A percentile compares a stretch with the other conserved stretches of the same genome.
Conservation (phyloP, 1,140 invertebrate species). For the Cyrtorhinus lividipennis region DNA sequence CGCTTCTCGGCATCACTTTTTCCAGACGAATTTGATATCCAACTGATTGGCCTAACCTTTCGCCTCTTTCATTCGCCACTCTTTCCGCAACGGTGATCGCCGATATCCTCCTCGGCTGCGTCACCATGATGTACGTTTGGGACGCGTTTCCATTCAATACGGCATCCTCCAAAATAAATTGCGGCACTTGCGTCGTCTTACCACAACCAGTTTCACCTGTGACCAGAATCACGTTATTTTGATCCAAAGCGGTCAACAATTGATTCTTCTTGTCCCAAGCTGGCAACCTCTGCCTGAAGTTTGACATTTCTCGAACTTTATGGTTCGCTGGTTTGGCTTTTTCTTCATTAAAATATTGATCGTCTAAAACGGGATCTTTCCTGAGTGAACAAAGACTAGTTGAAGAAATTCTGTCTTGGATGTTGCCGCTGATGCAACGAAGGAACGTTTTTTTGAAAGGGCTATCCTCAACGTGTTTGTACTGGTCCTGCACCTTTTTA, state of each 20-base stretch:
- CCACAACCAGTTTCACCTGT: conserved; percentile 38
- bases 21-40: conserved; percentile 76
- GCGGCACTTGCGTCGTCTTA: conserved; percentile 66
- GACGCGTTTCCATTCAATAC: conserved; percentile 52
- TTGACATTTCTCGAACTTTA: conserved; percentile 26
- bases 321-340: conserved; percentile 21
- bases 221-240: conserved; percentile 30
- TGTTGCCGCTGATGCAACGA: conserved; percentile 26
- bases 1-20: conserved; percentile 45
- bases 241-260: conserved; percentile 27
- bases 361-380: conserved; percentile 24
- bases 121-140: conserved; percentile 67
- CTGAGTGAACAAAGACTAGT: conserved; percentile 12
- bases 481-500: conserved; percentile 20
- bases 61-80: conserved; percentile 67
- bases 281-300: conserved; percentile 29
- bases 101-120: conserved; percentile 83
- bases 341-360: conserved; percentile 25
- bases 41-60: conserved; percentile 55
- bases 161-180: conserved; percentile 73
- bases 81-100: conserved; percentile 78
- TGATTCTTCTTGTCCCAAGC: conserved; percentile 26
- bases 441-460: conserved; percentile 28
- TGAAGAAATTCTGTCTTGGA: conserved; percentile 23
- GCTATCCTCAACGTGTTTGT: conserved; percentile 27